Evolutionary conservation across 2,888 invertebrate genomes (phyloP).

Genomic region (Phalera bucephala): DNA sequence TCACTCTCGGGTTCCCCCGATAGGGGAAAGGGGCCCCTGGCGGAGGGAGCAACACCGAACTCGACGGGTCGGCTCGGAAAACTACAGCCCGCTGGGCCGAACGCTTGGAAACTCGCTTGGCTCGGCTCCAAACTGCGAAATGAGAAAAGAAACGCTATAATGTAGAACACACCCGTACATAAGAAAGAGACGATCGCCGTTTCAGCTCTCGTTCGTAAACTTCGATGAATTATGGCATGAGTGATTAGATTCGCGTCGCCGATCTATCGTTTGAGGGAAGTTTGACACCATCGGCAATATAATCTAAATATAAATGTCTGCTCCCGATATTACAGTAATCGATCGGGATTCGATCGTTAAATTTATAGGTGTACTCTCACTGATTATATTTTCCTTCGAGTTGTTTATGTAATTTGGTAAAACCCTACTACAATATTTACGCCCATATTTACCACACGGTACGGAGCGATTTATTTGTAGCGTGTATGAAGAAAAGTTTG

Average conservation of each 20-base stretch:
- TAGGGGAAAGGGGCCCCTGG: slow-evolving; percentile 49
- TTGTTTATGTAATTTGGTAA: slow-evolving; percentile 8
- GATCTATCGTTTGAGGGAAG: slow-evolving; percentile 69
- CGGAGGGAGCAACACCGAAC: slow-evolving; percentile 69
- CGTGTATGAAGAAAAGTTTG: not conserved
- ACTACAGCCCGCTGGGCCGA: slow-evolving; percentile 77
- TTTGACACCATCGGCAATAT: slow-evolving; percentile 69
- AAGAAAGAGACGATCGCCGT: slow-evolving; percentile 72
- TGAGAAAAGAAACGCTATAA: slow-evolving; percentile 80
- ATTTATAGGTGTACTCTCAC: slow-evolving; percentile 20
- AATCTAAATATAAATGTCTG: slow-evolving; percentile 64
- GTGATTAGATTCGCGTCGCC: slow-evolving; percentile 73
- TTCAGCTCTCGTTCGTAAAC: slow-evolving; percentile 69
- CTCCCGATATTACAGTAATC: slow-evolving; percentile 38
- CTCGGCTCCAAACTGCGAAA: slow-evolving; percentile 83
- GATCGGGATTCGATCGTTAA: slow-evolving; percentile 38
- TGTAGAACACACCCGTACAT: slow-evolving; percentile 67
- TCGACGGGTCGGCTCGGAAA: slow-evolving; percentile 77
- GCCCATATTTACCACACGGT: slow-evolving; percentile 6
- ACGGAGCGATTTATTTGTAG: slow-evolving; percentile 1
- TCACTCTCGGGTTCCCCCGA: slow-evolving; percentile 62
- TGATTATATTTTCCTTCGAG: slow-evolving; percentile 2
- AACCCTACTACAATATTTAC: slow-evolving; percentile 19
- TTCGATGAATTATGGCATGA: slow-evolving; percentile 76
- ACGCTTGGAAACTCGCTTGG: slow-evolving; percentile 82